Base-by-base conservation (phyloP, 2,888 invertebrate species). In the Globia sparganii region DNA sequence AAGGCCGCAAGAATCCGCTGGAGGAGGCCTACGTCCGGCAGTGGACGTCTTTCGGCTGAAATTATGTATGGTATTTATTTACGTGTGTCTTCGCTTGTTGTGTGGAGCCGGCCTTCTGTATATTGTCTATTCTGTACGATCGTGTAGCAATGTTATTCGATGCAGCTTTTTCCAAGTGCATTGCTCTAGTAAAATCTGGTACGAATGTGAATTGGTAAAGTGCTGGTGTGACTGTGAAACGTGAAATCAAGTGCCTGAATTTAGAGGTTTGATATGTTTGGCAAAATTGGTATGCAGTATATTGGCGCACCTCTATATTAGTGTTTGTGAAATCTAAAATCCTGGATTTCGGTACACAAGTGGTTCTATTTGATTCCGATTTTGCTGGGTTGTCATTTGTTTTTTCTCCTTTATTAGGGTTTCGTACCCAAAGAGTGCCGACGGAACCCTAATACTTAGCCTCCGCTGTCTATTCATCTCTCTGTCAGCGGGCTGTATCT, bases 121-220 rank as follows among this genome's bases (percentile, higher is more conserved):
- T 53, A 3, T 25, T 53, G 4, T n/a, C n/a, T 56, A 56, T 72
- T 53, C 53, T 21, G 21, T 37, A 15, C 6, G 25, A 67, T 49
- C 53, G 31, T 65, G 59, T 77, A 72, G 70, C 62, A 53, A 43
- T 74, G 53, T 68, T 74, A 75, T 80, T 64, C 34, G 49, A 59
- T 73, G 58, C 65, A 76, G 67, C 49, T 76, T 84, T 72, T 78
- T 72, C 72, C 25, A 70, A 72, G 72, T 79, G 64, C 64, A 69
- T 68, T 58, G 68, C 56, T 68, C 53, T 65, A 69, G 56, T 81
- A 77, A 78, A 78, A 74, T 77, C 31, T 49, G 58, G 62, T 70
- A 73, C 71, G 70, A 67, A 79, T 74, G 43, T 31, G 68, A 80
- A 84, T 71, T 75, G 68, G 62, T 58, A 46, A 70, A 83, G 72